phyloP scores from a whole-genome alignment of 2,113 vertebrate genomes.

The Casuarius casuarius region DNA sequence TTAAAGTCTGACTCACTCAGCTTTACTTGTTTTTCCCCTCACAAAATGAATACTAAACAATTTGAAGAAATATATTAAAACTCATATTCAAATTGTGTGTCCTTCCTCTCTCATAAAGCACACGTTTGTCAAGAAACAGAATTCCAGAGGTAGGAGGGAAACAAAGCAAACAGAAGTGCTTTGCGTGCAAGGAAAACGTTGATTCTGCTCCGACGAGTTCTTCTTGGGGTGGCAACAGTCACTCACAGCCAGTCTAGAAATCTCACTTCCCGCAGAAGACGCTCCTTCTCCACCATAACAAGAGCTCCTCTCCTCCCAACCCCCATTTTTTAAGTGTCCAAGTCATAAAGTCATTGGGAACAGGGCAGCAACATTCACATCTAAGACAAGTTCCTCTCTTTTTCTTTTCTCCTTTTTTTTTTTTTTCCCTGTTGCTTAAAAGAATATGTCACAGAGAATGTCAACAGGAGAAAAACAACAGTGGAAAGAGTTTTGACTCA shows the following conservation, averaged over 20 bases:
- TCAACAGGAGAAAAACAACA: background rate
- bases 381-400: background rate
- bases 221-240: background rate
- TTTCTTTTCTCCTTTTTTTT: background rate
- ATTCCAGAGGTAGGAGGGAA: background rate
- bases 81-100: accelerated
- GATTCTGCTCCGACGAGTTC: background rate
- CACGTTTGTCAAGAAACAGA: background rate
- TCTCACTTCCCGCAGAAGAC: background rate
- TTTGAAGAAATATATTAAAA: background rate
- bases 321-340: background rate
- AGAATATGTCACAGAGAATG: background rate
- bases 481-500: slow-evolving; percentile 7
- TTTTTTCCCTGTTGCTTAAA: background rate
- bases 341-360: background rate
- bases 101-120: background rate
- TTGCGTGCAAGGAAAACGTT: background rate
- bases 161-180: background rate
- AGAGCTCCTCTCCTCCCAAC: background rate
- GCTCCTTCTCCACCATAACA: background rate
- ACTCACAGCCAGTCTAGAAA: background rate
- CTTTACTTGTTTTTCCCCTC: background rate
- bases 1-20: background rate
- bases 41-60: background rate
- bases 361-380: background rate